phyloP scores from a whole-genome alignment of 37 sponge, comb jelly and placozoan genomes.

The Bolinopsis microptera region DNA sequence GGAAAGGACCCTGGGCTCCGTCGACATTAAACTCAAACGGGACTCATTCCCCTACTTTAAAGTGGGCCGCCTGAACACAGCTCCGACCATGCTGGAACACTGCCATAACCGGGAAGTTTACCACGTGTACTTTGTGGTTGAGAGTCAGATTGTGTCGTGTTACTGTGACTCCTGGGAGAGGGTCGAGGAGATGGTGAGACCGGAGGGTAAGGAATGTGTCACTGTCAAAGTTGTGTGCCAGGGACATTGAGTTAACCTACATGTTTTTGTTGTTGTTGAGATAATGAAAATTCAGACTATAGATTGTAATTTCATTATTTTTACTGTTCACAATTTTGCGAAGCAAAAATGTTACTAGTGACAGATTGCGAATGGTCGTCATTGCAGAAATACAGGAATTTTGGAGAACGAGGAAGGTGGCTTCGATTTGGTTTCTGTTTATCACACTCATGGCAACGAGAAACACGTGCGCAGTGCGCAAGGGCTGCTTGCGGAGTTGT shows the following conservation, averaged over 20 bases:
- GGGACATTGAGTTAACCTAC: not conserved
- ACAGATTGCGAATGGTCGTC: too few species aligned
- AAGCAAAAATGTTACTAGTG: too few species aligned
- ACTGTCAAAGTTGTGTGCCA: not conserved
- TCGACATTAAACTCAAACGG: not conserved
- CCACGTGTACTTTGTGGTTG: not conserved
- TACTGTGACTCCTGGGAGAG: conserved; percentile 4
- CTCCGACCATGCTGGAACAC: not conserved
- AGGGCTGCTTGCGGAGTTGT: too few species aligned
- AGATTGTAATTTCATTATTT: too few species aligned
- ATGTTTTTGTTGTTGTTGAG: too few species aligned
- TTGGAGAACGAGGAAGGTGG: too few species aligned
- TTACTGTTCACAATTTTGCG: too few species aligned
- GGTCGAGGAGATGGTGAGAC: not conserved
- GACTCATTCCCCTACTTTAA: not conserved
- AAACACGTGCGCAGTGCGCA: too few species aligned
- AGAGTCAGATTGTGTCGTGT: not conserved
- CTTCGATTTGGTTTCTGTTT: too few species aligned
- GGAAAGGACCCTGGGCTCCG: not conserved
- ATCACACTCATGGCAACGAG: too few species aligned
- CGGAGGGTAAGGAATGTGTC: not conserved
- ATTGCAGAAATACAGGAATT: too few species aligned
- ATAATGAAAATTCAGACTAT: too few species aligned
- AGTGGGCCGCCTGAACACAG: not conserved
- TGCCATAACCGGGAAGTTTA: not conserved